Evolutionary conservation across 2,888 invertebrate species (phyloP), one percentile per base, ranked within the genome.

Genomic region (Hermaeophaga mercurialis): DNA sequence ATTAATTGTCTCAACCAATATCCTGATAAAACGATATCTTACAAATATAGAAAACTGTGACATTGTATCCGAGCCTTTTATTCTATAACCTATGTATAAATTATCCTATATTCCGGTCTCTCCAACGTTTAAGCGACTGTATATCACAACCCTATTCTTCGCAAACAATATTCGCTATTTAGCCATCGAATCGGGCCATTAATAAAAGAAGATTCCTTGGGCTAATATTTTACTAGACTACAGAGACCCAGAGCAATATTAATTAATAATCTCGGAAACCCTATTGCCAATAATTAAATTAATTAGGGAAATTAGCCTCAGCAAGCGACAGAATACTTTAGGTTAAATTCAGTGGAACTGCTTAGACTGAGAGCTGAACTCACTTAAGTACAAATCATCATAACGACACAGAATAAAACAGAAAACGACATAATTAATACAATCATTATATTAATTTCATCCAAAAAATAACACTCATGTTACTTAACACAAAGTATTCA

Each of bases 241-340:
- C 6, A 38, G 26, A 45, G 58, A 54, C 48, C 49, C 15, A 44
- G 31, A 43, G 55, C 55, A 44, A 58, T 58, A 58, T 54, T 58
- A 54, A 58, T 58, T 58, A 58, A 58, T 58, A 58, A 48, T 49
- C 49, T 18, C 19, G 15, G 49, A 44, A 54, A 49, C 58, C 45
- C 54, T 49, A 48, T 49, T 54, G 48, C 54, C 58, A 54, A 58
- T 58, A 56, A 58, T 58, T 54, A 48, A 58, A 58, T 48, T 58
- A 54, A 58, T 58, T 46, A 43, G 44, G 43, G 28, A 54, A 58
- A 58, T 58, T 58, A 28, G 47, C 36, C 31, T 22, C 17, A 17
- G 1, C n/a, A 17, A 36, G 22, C 19, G 33, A 41, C 31, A 33
- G 34, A 33, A n/a, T 33, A 41, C 19, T 52, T 52, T 28, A 26